Evolutionary conservation across 1,140 invertebrate genomes (phyloP).

Genomic region (Drosophila tsacasi): DNA sequence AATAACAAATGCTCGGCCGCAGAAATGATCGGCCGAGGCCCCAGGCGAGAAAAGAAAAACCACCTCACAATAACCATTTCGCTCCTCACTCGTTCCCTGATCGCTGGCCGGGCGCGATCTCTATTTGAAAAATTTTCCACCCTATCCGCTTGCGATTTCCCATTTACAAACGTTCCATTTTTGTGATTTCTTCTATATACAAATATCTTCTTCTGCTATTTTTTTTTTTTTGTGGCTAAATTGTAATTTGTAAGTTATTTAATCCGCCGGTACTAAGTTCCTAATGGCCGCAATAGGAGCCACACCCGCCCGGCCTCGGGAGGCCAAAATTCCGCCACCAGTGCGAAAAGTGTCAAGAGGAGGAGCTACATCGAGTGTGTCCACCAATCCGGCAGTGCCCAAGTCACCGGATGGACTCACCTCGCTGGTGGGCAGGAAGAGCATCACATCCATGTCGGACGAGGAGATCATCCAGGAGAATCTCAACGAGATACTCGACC

Average conservation of each 20-base stretch:
- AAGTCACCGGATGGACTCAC: conserved; percentile 45
- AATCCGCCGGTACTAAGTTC: background rate
- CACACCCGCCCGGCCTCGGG: conserved; percentile 1
- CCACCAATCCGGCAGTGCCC: conserved; percentile 21
- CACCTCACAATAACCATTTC: conserved; percentile 34
- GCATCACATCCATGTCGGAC: conserved; percentile 69
- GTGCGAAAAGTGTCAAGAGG: background rate
- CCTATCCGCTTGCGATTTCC: conserved; percentile 7
- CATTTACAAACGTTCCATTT: conserved; percentile 2
- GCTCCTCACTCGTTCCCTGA: conserved; percentile 54
- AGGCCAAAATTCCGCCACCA: conserved; percentile 5
- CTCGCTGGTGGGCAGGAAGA: conserved; percentile 47
- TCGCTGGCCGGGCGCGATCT: conserved; percentile 41
- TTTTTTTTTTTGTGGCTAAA: background rate
- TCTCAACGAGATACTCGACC: conserved; percentile 69
- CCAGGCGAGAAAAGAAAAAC: conserved; percentile 20
- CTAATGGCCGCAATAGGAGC: background rate
- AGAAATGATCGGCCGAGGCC: conserved; percentile 38
- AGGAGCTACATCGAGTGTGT: background rate
- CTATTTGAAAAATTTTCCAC: conserved; percentile 23
- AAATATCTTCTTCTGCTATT: too few relatives aligned
- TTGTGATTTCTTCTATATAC: background rate
- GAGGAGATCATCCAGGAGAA: conserved; percentile 77
- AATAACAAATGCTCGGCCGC: conserved; percentile 58
- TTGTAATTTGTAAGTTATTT: background rate